Evolutionary conservation across 2,113 vertebrate genomes (phyloP), one percentile per base, ranked within the genome.

Genomic region (Bos indicus): DNA sequence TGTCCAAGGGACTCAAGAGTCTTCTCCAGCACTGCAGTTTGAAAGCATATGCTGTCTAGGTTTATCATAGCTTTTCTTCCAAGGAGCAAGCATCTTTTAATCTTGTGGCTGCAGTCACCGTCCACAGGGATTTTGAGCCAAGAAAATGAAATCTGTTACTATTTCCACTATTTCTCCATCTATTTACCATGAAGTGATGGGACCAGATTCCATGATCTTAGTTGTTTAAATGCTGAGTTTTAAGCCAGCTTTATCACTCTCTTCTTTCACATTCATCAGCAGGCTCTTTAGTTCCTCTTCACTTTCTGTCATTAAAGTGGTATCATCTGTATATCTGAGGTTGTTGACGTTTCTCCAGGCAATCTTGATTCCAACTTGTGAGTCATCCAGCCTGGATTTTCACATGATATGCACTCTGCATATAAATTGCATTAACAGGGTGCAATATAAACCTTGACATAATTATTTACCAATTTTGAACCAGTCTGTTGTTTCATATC

Each of bases 331-430:
- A 43, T 74, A 43, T 74, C 21, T 74, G 71, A 43, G 23, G 1
- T 77, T 43, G 71, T 7, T 13, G 36, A 43, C 12, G 43, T 77
- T 77, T 43, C 71, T 77, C 36, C 40, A 40, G 23, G 71, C 36
- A 77, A 26, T 43, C 23, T 43, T 43, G 71, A 77, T 77, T 77
- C 36, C 21, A 77, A 25, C 36, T 77, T 77, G 71, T 43, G 36
- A 43, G 71, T 14, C 71, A 77, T 77, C 17, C 23, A 77, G 23
- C 36, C 71, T 43, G 23, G 36, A 13, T 43, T 77, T 43, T 14
- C 1, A 0, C 71, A 43, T 43, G 11, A 13, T 43, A 26, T 26
- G 12, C 36, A 40, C 19, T 12, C 36, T 77, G 71, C 36, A 43
- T 77, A 43, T 26, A 77, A 25, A 26, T 77, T 77, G 23, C 21